Evolutionary conservation across 1,140 invertebrate genomes (phyloP), one percentile per base, ranked within the genome.

Genomic region (Pemphigus obesinymphae): DNA sequence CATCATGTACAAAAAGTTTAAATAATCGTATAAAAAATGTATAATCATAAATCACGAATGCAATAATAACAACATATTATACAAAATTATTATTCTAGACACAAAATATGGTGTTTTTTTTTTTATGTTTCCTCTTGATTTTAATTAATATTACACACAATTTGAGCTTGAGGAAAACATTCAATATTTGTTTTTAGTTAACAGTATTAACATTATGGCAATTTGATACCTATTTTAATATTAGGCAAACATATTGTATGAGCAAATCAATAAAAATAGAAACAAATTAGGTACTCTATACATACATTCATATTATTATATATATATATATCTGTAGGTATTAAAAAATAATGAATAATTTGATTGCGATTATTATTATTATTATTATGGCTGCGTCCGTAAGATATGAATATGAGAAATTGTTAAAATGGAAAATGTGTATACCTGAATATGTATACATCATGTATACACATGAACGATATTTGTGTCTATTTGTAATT

Each of bases 311-410:
- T n/a, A n/a, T n/a, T n/a, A n/a, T n/a, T n/a, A n/a, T n/a, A n/a
- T n/a, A n/a, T n/a, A n/a, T 61, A 29, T 13, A 26, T 55, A 23
- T 26, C 53, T 11, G 23, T 26, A 58, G 11, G 26, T 58, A 26
- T 26, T 26, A 40, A 37, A 66, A 37, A 20, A 37, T 31, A 5
- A 34, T 66, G 10, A 15, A 26, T 45, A 70, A 70, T 70, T 70
- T 70, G 66, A 70, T 70, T 70, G 66, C 11, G 45, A 45, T 26
- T 70, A n/a, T n/a, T n/a, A n/a, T n/a, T n/a, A n/a, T n/a, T n/a
- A n/a, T n/a, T n/a, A 40, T 43, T 26, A 6, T 70, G 66, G n/a
- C n/a, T 70, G 66, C 66, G n/a, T 40, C 26, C 37, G 34, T 37
- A n/a, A n/a, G n/a, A 11, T 15, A 34, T 63, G 1, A 3, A n/a